Evolutionary conservation across 2,113 vertebrate genomes (phyloP), one percentile per base, ranked within the genome.

Genomic region (Pseudorhombus dupliciocellatus): DNA sequence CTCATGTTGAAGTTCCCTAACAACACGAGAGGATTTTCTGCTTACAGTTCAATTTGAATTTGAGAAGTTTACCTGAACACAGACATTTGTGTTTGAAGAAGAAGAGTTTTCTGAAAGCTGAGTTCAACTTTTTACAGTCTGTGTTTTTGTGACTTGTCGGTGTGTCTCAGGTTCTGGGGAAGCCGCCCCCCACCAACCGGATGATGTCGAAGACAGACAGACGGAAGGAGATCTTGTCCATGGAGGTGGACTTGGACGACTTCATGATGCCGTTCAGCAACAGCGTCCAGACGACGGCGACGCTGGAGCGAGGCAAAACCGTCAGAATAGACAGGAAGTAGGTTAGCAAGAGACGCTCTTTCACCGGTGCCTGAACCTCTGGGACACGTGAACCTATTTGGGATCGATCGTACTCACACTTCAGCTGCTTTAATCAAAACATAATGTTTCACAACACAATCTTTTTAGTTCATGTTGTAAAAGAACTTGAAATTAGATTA

Each of bases 231-330:
- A 79, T 14, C 0, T 75, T 93, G 21, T 12, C 87, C 2, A 91
- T 94, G 0, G 87, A 91, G 31, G 86, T 94, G 55, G 93, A 95
- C 80, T 94, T 95, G 65, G 94, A 95, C 1, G 93, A 94, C 67
- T 93, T 93, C 75, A 68, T 77, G 65, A 94, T 90, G 77, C 95
- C 95, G 34, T 96, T 97, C 80, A 88, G 88, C 7, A 94, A 90
- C 83, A 94, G 94, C 75, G 75, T 93, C 53, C 83, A 37, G 42
- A 94, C 91, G 89, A 71, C 86, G 89, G 70, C 86, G 20, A 8
- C 1, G 4, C 64, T 77, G 53, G 82, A 90, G 6, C 2, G 3
- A 2, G 31, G 81, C 28, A 73, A 67, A 12, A 14, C n/a, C 59
- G 54, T 6, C 87, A 66, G 70, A 80, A 12, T 81, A 70, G 75